Evolutionary conservation across 2,113 vertebrate genomes (phyloP).

Genomic region (Pogona vitticeps): DNA sequence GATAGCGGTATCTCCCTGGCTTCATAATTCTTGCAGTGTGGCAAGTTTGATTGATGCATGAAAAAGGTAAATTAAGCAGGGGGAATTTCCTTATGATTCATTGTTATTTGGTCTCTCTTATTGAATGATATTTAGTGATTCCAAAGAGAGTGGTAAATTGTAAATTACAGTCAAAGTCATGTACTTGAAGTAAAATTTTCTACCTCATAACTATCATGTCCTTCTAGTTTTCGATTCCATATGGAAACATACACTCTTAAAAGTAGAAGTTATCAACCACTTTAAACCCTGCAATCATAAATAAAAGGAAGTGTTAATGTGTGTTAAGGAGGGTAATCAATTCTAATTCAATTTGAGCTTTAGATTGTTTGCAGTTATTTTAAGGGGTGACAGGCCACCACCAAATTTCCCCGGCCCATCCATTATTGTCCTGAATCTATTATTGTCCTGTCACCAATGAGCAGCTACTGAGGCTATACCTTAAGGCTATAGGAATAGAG

Average conservation of each 20-base stretch:
- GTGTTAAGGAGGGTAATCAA: not conserved
- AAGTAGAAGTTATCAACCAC: not conserved
- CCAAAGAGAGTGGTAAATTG: not conserved
- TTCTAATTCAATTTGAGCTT: conserved; percentile 23
- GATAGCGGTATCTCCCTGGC: not conserved
- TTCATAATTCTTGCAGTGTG: not conserved
- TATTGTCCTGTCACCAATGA: too few relatives aligned
- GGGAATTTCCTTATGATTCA: not conserved
- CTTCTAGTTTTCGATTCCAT: not conserved
- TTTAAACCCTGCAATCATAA: not conserved
- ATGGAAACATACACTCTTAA: too few relatives aligned
- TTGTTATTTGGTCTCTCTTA: not conserved
- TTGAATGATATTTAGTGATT: not conserved
- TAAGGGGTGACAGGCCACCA: conserved; percentile 69
- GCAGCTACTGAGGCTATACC: too few relatives aligned
- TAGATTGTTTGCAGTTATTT: conserved; percentile 65
- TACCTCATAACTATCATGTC: not conserved
- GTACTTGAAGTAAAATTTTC: too few relatives aligned
- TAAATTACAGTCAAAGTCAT: not conserved
- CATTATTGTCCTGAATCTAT: too few relatives aligned
- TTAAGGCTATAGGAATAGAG: too few relatives aligned
- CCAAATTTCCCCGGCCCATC: too few relatives aligned
- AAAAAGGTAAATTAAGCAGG: conserved; percentile 2
- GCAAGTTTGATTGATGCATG: not conserved
- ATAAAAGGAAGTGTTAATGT: not conserved